Evolutionary conservation across 2,797 vertebrate genomes (phyloP), one percentile per base, ranked within the genome.

Genomic region (Pseudochirops cupreus): DNA sequence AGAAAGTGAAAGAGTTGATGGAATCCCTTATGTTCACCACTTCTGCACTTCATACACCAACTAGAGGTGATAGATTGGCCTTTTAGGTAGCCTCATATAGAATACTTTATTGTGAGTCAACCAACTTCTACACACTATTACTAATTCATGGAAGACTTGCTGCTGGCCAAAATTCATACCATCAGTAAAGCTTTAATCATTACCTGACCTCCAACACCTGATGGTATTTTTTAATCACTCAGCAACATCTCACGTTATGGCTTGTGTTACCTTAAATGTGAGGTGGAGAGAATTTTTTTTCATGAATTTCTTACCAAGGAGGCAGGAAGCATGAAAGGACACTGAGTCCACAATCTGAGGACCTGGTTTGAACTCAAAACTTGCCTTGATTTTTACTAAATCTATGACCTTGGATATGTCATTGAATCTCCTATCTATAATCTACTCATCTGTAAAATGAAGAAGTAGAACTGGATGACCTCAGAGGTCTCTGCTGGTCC

Each of bases 141-240:
- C 1, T 56, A 21, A 82, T 55, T n/a, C n/a, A 28, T 28, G n/a
- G 92, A 14, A 0, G 11, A 4, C n/a, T 57, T 90, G 87, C 62
- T 39, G 56, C 33, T 2, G 0, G 28, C 31, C 56, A 56, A 29
- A 1, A 0, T 28, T 39, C n/a, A 50, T n/a, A 57, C 21, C 62
- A 94, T 58, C 21, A 31, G 91, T 31, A 97, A 94, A 95, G 92
- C 93, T 95, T 95, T 96, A 97, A 95, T 95, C 4, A 11, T 67
- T 53, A 31, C 57, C 10, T 91, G 3, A 1, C 56, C 7, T 31
- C 1, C 0, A 3, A 52, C 24, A 29, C 54, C 11, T 52, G 6
- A 39, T 67, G 3, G 21, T 2, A 1, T 0, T 0, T 1, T 53
- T 18, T 11, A 9, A 9, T 56, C 0, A 0, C 5, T 33, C 7